Conservation (phyloP, 2,888 invertebrate genomes). For the Eristalis tenax region DNA sequence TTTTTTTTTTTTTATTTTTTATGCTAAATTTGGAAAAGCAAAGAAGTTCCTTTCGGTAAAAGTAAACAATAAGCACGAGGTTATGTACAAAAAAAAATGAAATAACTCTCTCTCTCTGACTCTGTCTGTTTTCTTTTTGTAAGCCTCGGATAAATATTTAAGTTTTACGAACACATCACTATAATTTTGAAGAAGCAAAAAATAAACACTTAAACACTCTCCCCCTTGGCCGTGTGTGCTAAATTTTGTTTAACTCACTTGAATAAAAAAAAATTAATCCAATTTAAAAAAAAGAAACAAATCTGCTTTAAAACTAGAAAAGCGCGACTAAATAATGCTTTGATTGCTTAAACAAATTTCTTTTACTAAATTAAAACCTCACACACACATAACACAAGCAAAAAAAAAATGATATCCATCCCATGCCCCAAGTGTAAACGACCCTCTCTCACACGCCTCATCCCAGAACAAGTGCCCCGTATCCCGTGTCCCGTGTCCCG, state of each 20-base stretch:
- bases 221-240: slow-evolving; percentile 64
- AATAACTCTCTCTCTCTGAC: background rate
- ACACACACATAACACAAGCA: background rate
- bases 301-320: slow-evolving; percentile 18
- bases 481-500: background rate
- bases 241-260: slow-evolving; percentile 47
- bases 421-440: background rate
- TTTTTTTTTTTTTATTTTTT: background rate
- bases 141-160: background rate
- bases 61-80: slow-evolving; percentile 28
- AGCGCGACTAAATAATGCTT: slow-evolving; percentile 45
- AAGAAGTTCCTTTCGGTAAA: slow-evolving; percentile 10
- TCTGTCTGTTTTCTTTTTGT: slow-evolving; percentile 2
- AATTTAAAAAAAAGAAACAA: slow-evolving; percentile 15
- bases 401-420: background rate
- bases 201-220: slow-evolving; percentile 30
- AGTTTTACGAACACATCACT: background rate
- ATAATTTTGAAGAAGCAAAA: background rate
- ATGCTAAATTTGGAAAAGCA: background rate
- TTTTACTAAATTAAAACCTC: background rate
- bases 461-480: background rate
- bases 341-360: slow-evolving; percentile 21
- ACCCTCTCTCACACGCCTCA: background rate
- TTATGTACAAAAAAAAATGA: background rate
- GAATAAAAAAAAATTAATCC: background rate